Base-by-base conservation (phyloP, 2,888 invertebrate genomes). In the Coronaproctus castanopsis region DNA sequence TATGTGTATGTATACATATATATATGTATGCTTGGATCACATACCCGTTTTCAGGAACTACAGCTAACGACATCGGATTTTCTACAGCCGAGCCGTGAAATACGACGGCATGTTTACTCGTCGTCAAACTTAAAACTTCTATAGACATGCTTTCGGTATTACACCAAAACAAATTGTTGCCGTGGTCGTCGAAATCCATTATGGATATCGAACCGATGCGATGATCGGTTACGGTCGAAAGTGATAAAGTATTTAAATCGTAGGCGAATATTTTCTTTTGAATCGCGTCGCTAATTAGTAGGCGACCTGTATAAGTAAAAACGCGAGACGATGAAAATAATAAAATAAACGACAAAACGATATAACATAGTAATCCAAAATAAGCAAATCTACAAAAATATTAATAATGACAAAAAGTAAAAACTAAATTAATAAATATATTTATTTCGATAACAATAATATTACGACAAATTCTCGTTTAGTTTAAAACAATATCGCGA, bases 101-200 rank as follows among this genome's bases (percentile, higher is more conserved):
- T 0, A 89, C 68, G 18, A 80, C 68, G 0, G 79, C 80, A 20
- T 80, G 76, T 5, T 79, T 71, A 21, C 71, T 72, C 0, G 78
- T 82, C 55, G 72, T 72, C 54, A 86, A 66, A 0, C 80, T 85
- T 14, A 81, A 68, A 2, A 80, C 79, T 68, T 87, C 86, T 1
- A 89, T 72, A 0, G 77, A 76, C 57, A 76, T 76, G 14, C 77
- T 76, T 0, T 76, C 76, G 0, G 75, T 73, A 69, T 89, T 85
- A 60, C 81, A 73, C 73, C 85, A 80, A 70, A 87, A 90, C 0
- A 90, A 70, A 64, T 81, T 82, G 62, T 85, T 81, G 0, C 83
- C 80, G 8, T 80, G 73, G 65, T 80, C 76, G 73, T 89, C 88
- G 65, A 78, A 80, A 64, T 78, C 78, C 72, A 84, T 71, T 3